Evolutionary conservation across 2,888 invertebrate species (phyloP), one percentile per base, ranked within the genome.

Genomic region (Clanis bilineata): DNA sequence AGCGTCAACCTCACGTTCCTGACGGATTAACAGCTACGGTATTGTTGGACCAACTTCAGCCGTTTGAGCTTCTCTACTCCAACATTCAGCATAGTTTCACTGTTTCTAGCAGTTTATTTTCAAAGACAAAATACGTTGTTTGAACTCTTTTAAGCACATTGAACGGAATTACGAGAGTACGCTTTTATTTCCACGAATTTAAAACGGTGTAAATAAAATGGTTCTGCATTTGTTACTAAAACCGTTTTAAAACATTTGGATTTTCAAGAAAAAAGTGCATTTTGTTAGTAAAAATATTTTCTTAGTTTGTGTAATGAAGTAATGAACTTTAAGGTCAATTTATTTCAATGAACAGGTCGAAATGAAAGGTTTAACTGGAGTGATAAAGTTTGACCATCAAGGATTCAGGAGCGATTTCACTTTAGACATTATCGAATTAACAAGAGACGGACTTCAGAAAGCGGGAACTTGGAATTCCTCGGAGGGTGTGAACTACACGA

Each of bases 341-440:
- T 72, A 73, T 78, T 76, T 80, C 70, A 76, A 80, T 78, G 65
- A 78, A 70, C 86, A 97, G 97, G 96, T 98, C 65, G 97, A 97
- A 92, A 97, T 97, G 95, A 95, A 96, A 73, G 98, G 98, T n/a
- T 91, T 98, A 70, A 98, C 98, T 0, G 98, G 98, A 66, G 95
- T 96, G 61, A 97, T 98, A 75, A 97, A 97, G 89, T 98, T 98
- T 86, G 98, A 98, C 90, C 96, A 97, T 86, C 96, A 97, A 90
- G 98, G 99, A 59, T 97, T 97, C 86, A 94, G 99, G 63, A 96
- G 97, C 51, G 96, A 98, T 85, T 98, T 98, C 82, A 95, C 96
- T 66, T 93, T 99, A 70, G 98, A 98, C 82, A 96, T 99, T 71
- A 95, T 99, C 66, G 98, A 98, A 85, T 93, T 98, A 67, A 96